phyloP scores from a whole-genome alignment of 2,797 vertebrate species.

The Acanthornis magna region DNA sequence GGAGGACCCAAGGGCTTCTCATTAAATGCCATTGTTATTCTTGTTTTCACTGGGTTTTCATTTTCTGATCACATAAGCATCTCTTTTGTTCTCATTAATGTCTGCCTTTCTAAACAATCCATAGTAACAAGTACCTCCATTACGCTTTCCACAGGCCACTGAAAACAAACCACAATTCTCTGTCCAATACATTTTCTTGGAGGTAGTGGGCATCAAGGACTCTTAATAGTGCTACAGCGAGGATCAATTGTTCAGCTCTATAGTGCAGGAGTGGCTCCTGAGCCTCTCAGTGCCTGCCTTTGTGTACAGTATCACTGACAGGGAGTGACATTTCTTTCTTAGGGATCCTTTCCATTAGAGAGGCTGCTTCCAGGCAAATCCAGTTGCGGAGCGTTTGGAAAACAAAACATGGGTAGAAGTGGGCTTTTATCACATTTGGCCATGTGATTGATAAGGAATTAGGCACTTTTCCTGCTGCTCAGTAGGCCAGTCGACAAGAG shows the following conservation, averaged over 20 bases:
- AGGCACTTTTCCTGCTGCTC: not conserved
- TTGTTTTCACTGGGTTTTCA: not conserved
- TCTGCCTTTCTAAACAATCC: slow-evolving; percentile 27
- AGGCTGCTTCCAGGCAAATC: slow-evolving; percentile 13
- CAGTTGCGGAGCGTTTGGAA: not conserved
- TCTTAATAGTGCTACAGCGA: not conserved
- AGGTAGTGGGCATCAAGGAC: slow-evolving; percentile 21
- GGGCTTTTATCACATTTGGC: slow-evolving; percentile 7
- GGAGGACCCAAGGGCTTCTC: not conserved
- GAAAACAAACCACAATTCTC: slow-evolving; percentile 38
- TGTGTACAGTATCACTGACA: slow-evolving; percentile 14
- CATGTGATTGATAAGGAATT: slow-evolving; percentile 1
- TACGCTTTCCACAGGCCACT: not conserved
- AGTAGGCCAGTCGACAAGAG: not conserved
- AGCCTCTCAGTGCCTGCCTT: slow-evolving; percentile 14
- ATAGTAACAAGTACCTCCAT: slow-evolving; percentile 7
- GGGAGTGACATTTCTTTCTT: slow-evolving; percentile 23
- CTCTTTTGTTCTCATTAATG: slow-evolving; percentile 7
- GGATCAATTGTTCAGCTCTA: slow-evolving; percentile 33
- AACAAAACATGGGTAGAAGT: not conserved
- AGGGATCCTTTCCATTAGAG: slow-evolving; percentile 42
- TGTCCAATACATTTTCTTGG: not conserved
- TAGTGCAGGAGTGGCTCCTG: slow-evolving; percentile 13
- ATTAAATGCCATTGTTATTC: not conserved
- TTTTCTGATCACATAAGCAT: not conserved